Base-by-base conservation (phyloP, 1,140 invertebrate genomes). In the Pantala flavescens region DNA sequence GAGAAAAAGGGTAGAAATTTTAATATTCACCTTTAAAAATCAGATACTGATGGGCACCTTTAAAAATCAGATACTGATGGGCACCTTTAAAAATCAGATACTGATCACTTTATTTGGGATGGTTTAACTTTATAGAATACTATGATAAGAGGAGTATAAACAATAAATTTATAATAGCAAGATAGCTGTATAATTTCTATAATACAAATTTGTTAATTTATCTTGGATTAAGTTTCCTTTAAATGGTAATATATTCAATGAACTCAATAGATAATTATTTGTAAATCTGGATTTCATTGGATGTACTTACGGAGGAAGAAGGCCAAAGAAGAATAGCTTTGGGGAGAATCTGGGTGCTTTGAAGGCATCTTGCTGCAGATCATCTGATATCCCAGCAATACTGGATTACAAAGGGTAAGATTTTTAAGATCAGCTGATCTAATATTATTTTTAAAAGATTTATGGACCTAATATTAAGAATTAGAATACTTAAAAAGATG, bases 271-370 rank as follows among this genome's bases (percentile, higher is more conserved):
- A 72, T 19, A 16, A 72, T 72, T 72, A 3, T 72, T 3, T 5
- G 3, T 23, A 24, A 72, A 72, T 5, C 16, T 19, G 10, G 10
- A 24, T 24, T n/a, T 14, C 10, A 72, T 72, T 76, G 5, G 74
- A 55, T 14, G 24, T 77, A 84, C 84, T 79, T 83, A 86, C 81
- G 85, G 85, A 5, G 85, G 85, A 21, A 84, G 79, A 7, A 84
- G 78, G 71, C 82, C 79, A 49, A 82, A 78, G 76, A 84, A 82
- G 78, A 84, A 84, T 55, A 80, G 78, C n/a, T 79, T 73, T 7
- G 79, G 79, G 11, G 79, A 82, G 74, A 82, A 84, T 73, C 70
- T 81, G 5, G 78, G 71, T 72, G 16, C 71, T 16, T 19, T 23
- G 16, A 24, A 3, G 5, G 71, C 23, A 24, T 72, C 71, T 42